Evolutionary conservation across 2,888 invertebrate species (phyloP).

Genomic region (Polydesmus complanatus): DNA sequence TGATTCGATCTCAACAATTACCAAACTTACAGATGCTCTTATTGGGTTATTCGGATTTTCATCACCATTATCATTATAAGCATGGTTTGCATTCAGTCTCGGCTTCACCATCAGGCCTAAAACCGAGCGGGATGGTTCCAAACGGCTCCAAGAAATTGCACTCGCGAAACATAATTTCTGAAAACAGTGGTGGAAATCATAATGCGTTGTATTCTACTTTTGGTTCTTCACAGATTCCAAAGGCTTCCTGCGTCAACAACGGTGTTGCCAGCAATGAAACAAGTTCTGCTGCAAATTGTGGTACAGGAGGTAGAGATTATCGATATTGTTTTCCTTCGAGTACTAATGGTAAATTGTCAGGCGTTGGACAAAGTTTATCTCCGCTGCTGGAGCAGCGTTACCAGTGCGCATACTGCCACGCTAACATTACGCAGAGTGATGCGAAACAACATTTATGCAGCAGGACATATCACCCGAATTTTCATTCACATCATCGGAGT

Average conservation of each 20-base stretch:
- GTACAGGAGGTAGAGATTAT: not conserved
- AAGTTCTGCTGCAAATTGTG: too few species aligned
- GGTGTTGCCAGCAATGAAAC: not conserved
- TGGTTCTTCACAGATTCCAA: not conserved
- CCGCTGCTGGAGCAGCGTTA: not conserved
- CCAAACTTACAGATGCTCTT: not conserved
- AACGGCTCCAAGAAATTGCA: not conserved
- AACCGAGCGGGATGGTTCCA: not conserved
- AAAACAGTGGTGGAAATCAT: not conserved
- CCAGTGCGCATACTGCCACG: not conserved
- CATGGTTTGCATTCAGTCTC: not conserved
- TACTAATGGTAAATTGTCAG: not conserved
- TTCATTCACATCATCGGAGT: not conserved
- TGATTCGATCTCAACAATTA: conserved; percentile 2
- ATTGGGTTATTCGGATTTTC: not conserved
- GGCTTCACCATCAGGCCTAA: not conserved
- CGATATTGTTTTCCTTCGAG: not conserved
- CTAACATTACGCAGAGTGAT: not conserved
- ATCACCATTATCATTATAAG: not conserved
- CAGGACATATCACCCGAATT: not conserved
- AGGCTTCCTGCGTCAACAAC: not conserved
- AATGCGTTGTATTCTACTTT: not conserved
- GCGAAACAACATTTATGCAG: not conserved
- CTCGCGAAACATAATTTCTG: not conserved
- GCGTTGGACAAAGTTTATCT: not conserved